Percentiles rank a stretch among this genome's conserved stretches.
Evolutionary conservation across 2,888 invertebrate genomes (phyloP).

Genomic region (Pristionchus entomophagus): DNA sequence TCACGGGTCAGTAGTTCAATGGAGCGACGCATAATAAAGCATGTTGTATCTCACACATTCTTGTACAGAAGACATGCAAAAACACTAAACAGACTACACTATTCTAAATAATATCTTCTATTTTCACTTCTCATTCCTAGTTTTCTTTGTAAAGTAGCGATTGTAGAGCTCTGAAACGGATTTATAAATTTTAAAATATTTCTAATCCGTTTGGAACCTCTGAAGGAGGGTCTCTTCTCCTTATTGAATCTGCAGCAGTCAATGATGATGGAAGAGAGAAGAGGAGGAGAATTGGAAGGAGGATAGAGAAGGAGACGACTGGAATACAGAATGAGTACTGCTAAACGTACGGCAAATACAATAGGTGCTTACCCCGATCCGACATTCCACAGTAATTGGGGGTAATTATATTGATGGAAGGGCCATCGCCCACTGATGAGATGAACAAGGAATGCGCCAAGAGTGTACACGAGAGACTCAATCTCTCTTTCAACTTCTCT

Average conservation of each 20-base stretch:
- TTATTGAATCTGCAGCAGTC: neutral
- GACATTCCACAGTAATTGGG: neutral
- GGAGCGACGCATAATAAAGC: slow-evolving; percentile 16
- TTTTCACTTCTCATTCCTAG: too few species aligned
- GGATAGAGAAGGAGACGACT: neutral
- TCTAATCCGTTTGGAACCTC: neutral
- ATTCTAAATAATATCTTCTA: too few species aligned
- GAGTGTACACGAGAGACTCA: neutral
- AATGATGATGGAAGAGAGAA: neutral
- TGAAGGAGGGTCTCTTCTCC: neutral
- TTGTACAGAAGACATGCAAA: too few species aligned
- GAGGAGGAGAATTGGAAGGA: neutral
- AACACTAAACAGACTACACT: too few species aligned
- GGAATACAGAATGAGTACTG: neutral
- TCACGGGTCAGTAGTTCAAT: neutral
- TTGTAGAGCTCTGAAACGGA: neutral
- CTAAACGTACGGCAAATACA: neutral
- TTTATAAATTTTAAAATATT: neutral
- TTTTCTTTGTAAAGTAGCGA: neutral
- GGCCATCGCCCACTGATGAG: neutral
- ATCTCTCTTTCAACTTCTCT: too few species aligned
- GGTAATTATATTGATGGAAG: neutral
- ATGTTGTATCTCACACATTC: neutral
- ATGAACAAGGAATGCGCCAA: neutral
- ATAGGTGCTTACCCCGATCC: neutral